Percentiles rank a stretch among this genome's conserved stretches.
phyloP scores from a whole-genome alignment of 2,113 vertebrate genomes.

The Caranx melampygus region DNA sequence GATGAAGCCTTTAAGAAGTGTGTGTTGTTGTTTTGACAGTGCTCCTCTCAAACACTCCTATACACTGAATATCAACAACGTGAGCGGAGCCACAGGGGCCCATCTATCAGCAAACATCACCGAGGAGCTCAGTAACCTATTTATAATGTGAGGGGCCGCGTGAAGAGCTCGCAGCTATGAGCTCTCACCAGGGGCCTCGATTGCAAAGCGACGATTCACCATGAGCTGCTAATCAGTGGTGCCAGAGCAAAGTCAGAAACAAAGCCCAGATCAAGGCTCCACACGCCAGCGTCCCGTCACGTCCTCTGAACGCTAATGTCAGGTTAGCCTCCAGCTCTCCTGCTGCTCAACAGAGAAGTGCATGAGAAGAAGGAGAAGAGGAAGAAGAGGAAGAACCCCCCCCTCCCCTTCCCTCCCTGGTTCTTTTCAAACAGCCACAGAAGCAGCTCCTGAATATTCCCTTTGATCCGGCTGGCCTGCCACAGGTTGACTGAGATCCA shows the following conservation, averaged over 20 bases:
- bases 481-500: conserved; percentile 60
- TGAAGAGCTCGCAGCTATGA: not conserved
- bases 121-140: conserved; percentile 20
- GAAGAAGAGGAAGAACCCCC: too few species aligned
- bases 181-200: conserved; percentile 23
- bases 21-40: not conserved
- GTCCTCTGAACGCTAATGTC: conserved; percentile 4
- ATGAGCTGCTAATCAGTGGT: conserved; percentile 30
- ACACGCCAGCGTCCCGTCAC: conserved; percentile 1
- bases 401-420: not conserved
- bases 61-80: conserved; percentile 13
- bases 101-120: conserved; percentile 22
- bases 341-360: not conserved
- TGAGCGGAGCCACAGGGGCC: conserved; percentile 23
- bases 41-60: not conserved
- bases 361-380: conserved; percentile 6
- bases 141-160: conserved; percentile 17
- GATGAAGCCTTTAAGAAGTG: not conserved
- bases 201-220: conserved; percentile 9
- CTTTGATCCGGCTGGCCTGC: conserved; percentile 63
- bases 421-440: conserved; percentile 19
- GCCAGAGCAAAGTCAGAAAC: conserved; percentile 26
- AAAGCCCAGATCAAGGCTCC: conserved; percentile 35
- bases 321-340: conserved; percentile 16
- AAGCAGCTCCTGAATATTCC: conserved; percentile 52